Conservation (phyloP, 30 jellyfish, hydroid and myxozoan genomes). For the Aurelia sp. region DNA sequence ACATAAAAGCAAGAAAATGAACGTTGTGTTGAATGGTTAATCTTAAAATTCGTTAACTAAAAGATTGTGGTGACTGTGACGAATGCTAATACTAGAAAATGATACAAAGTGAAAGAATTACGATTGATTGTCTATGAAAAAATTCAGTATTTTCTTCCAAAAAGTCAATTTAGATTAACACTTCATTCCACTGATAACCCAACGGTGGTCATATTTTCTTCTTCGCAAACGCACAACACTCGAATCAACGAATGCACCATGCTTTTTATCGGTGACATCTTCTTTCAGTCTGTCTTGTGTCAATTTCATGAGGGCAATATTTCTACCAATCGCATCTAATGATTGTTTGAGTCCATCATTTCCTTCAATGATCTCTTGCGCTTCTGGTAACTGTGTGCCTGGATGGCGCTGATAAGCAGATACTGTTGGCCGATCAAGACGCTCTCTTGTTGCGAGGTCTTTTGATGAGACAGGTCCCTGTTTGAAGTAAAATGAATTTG, state of each 20-base stretch:
- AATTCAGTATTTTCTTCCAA: not conserved
- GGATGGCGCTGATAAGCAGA: conserved; percentile 88
- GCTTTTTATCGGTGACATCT: conserved; percentile 84
- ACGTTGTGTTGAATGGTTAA: too few species aligned
- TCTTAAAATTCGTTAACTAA: too few species aligned
- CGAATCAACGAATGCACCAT: conserved; percentile 87
- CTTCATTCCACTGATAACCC: conserved; percentile 89
- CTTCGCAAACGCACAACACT: conserved; percentile 93
- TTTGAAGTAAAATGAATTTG: not conserved
- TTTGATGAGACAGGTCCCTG: conserved; percentile 95
- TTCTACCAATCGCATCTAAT: conserved; percentile 87
- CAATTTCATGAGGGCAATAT: conserved; percentile 82
- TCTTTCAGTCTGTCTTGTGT: conserved; percentile 78
- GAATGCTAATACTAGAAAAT: too few species aligned
- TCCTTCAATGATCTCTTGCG: conserved; percentile 89
- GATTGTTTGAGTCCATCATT: conserved; percentile 87
- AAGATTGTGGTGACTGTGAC: not conserved
- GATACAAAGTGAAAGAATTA: too few species aligned
- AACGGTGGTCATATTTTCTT: conserved; percentile 87
- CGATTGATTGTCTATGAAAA: too few species aligned
- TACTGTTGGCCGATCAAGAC: conserved; percentile 89
- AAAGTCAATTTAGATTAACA: conserved; percentile 35
- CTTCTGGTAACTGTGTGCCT: conserved; percentile 93
- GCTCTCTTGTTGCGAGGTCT: conserved; percentile 89
- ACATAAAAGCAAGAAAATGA: too few species aligned